These are phyloP conservation scores for Scartelaos histophorus DNA, from an alignment of 2,113 vertebrate species.

Conservation along the genomic window DNA sequence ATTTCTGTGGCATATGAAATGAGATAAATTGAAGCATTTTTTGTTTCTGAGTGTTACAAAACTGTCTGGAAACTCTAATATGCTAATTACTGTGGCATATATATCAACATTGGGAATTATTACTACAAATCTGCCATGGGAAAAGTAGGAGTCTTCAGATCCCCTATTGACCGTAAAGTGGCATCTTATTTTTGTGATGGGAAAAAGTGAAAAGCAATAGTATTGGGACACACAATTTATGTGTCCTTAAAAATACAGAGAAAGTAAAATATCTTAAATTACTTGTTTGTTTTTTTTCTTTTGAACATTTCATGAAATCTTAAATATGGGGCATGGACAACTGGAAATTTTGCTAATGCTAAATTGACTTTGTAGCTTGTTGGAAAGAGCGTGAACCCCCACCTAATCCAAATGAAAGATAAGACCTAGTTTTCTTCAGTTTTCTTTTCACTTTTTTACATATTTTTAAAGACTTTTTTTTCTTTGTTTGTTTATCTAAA, in stretches of 20 bases:
- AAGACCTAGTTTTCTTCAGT: too few relatives aligned
- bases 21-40: slow-evolving; percentile 23
- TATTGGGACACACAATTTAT: not conserved
- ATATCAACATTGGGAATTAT: slow-evolving; percentile 16
- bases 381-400: not conserved
- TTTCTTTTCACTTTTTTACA: too few relatives aligned
- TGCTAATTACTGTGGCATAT: slow-evolving; percentile 22
- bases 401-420: too few relatives aligned
- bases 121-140: not conserved
- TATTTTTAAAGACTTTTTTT: not conserved
- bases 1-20: slow-evolving; percentile 45
- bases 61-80: slow-evolving; percentile 27
- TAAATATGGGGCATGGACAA: not conserved
- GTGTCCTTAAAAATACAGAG: not conserved
- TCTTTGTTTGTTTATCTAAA: not conserved
- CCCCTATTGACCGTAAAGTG: slow-evolving; percentile 3
- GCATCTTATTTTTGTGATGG: slow-evolving; percentile 15
- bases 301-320: not conserved
- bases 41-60: slow-evolving; percentile 32
- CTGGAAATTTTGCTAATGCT: not conserved
- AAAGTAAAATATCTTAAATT: not conserved
- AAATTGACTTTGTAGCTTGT: not conserved
- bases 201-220: not conserved
- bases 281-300: not conserved
- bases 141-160: slow-evolving; percentile 8